These are phyloP conservation scores for Tortrix viridana DNA, from an alignment of 2,888 invertebrate species.

Conservation along the genomic window DNA sequence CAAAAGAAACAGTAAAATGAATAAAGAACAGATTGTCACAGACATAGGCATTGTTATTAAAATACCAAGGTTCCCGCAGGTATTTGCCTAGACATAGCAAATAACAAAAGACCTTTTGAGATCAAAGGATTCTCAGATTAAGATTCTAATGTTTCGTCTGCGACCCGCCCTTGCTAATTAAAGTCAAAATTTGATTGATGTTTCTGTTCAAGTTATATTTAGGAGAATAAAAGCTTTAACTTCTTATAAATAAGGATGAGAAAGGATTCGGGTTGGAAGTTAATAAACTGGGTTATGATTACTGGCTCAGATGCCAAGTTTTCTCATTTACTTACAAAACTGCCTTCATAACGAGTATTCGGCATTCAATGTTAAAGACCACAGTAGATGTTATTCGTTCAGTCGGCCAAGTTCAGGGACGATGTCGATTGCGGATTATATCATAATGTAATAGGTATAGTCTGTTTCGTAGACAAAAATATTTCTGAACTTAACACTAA, in stretches of 20 bases:
- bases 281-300: slow-evolving; percentile 21
- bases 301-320: too few species aligned
- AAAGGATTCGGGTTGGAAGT: not conserved
- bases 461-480: not conserved
- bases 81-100: slow-evolving; percentile 7
- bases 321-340: too few species aligned
- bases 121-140: slow-evolving; percentile 45
- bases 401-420: slow-evolving; percentile 50
- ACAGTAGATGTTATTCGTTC: slow-evolving; percentile 47
- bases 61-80: slow-evolving; percentile 1
- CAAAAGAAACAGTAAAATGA: too few species aligned
- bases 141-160: slow-evolving; percentile 46
- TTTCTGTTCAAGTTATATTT: slow-evolving; percentile 13
- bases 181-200: slow-evolving; percentile 47
- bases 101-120: slow-evolving; percentile 44
- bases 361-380: slow-evolving; percentile 24
- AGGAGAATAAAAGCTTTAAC: not conserved
- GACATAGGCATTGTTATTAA: not conserved
- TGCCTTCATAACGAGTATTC: too few species aligned
- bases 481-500: not conserved
- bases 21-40: too few species aligned
- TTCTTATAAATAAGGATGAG: not conserved
- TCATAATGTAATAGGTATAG: not conserved
- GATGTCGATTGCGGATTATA: slow-evolving; percentile 28
- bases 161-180: slow-evolving; percentile 44